Percentiles rank a stretch among this genome's conserved stretches.
Evolutionary conservation across 1,140 invertebrate species (phyloP).

Genomic region (Bactericera cockerelli): DNA sequence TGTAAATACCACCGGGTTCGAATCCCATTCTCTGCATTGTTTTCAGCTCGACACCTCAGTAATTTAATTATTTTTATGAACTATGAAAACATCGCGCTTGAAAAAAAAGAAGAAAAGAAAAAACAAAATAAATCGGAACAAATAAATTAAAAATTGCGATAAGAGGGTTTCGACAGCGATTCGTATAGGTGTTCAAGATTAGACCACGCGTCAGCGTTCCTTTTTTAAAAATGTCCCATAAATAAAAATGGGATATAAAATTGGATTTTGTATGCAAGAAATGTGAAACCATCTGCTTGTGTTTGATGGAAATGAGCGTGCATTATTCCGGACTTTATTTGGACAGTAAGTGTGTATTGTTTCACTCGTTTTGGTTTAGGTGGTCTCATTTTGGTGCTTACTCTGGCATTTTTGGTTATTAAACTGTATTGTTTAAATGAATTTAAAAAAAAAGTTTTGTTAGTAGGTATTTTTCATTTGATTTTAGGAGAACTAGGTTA

Average conservation of each 20-base stretch:
- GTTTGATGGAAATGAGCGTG: neutral
- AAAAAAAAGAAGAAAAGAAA: neutral
- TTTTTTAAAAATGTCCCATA: conserved; percentile 2
- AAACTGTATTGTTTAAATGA: no score
- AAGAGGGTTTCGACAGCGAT: neutral
- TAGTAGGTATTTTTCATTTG: no score
- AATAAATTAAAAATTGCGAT: conserved; percentile 7
- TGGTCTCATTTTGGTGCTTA: neutral
- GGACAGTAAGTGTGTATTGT: neutral
- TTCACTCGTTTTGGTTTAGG: neutral
- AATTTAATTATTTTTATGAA: conserved; percentile 8
- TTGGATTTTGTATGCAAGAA: conserved; percentile 7
- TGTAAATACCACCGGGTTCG: no score
- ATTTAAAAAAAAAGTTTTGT: no score
- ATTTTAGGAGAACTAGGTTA: no score
- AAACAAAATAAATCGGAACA: conserved; percentile 2
- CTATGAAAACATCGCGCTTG: neutral
- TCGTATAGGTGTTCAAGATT: neutral
- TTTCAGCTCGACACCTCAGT: conserved; percentile 3
- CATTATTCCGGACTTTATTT: neutral
- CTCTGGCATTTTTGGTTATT: neutral
- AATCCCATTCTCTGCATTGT: no score
- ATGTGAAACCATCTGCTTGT: neutral
- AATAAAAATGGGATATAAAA: neutral
- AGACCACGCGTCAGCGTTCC: neutral